Base-by-base conservation (phyloP, 2,113 vertebrate genomes). In the Nothobranchius furzeri region DNA sequence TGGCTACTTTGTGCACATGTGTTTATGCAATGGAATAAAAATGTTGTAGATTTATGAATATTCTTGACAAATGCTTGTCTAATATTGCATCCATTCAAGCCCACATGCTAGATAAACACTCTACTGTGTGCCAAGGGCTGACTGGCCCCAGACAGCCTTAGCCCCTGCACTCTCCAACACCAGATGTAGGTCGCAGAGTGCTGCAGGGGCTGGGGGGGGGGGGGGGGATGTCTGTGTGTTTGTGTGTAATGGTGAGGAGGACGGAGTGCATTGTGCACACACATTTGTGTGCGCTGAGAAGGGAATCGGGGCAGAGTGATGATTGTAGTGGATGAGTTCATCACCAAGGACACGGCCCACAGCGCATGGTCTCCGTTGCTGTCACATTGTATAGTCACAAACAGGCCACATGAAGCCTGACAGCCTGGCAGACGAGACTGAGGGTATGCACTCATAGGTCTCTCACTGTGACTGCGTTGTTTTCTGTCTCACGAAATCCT, bases 181-280 rank as follows among this genome's bases (percentile, higher is more conserved):
- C 88, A 88, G 86, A 93, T 91, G 88, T 92, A 91, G 91, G 91
- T 91, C 88, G 75, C 64, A 12, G 42, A 85, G 75, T 75, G 91
- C 92, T 90, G 73, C 79, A 72, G 90, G 90, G 91, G 82, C 68
- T 68, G 79, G 64, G 75, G 77, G 80, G 71, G 78, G 61, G 73
- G 79, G 78, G 72, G 54, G 71, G 57, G 51, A 17, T 36, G 52
- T 54, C 25, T 60, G 55, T 7, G 12, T 68, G 74, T 60, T 52
- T 7, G 12, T 68, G 74, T 64, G 63, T 61, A 67, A 75, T 64
- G n/a, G 58, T 17, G 13, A 54, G 51, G 20, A 50, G 60, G 52
- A 5, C 55, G 72, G 54, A 48, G 45, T 64, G 46, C 48, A 67
- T 62, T 66, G 68, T 71, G 52, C 9, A 11, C 55, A 63, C 50